A percentile compares a stretch with the other conserved stretches of the same genome.
Conservation (phyloP, 1,140 invertebrate genomes). For the Aphis craccivora region DNA sequence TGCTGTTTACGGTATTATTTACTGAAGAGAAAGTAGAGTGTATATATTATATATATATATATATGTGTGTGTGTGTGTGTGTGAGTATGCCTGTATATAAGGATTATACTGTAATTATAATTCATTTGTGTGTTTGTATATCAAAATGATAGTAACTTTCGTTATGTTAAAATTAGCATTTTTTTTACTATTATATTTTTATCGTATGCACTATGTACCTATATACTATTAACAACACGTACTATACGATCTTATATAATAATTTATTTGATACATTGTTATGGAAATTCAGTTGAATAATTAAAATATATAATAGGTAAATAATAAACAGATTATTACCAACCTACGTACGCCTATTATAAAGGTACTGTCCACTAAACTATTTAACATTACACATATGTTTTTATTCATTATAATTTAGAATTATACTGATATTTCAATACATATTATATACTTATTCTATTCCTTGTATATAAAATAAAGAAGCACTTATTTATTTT, state of each 20-base stretch:
- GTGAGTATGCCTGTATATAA: not conserved
- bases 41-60: too few species aligned
- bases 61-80: not conserved
- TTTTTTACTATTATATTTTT: not conserved
- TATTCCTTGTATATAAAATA: not conserved
- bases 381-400: not conserved
- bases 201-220: not conserved
- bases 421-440: not conserved
- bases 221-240: too few species aligned
- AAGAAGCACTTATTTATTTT: not conserved
- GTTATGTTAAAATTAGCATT: not conserved
- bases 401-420: not conserved
- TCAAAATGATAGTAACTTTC: constrained; percentile 23
- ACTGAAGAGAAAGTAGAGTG: constrained; percentile 1
- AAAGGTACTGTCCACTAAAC: not conserved
- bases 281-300: not conserved
- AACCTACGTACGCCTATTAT: not conserved
- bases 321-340: not conserved
- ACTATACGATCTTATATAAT: not conserved
- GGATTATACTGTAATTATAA: not conserved
- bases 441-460: not conserved
- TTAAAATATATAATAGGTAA: constrained; percentile 5
- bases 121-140: not conserved
- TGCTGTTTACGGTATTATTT: not conserved
- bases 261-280: constrained; percentile 3